A percentile compares a stretch with the other conserved stretches of the same genome.
Conservation (phyloP, 2,888 invertebrate species). For the Cheilosia vulpina region DNA sequence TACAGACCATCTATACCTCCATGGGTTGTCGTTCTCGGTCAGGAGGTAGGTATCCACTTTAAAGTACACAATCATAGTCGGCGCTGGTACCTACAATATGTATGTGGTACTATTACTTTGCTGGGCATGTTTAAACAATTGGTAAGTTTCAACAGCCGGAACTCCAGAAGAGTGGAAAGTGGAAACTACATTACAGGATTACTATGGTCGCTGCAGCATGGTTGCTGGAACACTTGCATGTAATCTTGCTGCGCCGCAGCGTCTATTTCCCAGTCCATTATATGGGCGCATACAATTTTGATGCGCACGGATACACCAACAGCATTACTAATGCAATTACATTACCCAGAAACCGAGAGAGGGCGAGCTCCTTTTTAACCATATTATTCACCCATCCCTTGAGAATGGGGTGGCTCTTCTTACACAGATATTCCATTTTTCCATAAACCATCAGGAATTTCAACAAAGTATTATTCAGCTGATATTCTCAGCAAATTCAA, state of each 20-base stretch:
- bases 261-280: slow-evolving; percentile 37
- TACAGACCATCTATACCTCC: neutral
- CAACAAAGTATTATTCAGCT: slow-evolving; percentile 23
- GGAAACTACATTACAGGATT: slow-evolving; percentile 60
- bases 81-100: neutral
- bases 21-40: neutral
- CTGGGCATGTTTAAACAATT: slow-evolving; percentile 48
- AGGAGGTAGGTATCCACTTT: slow-evolving; percentile 2
- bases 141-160: slow-evolving; percentile 59
- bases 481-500: slow-evolving; percentile 21
- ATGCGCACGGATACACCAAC: slow-evolving; percentile 42
- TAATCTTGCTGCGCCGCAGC: neutral
- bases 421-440: neutral
- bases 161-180: slow-evolving; percentile 32
- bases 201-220: slow-evolving; percentile 34
- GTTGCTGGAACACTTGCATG: slow-evolving; percentile 28
- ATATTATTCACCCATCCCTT: neutral
- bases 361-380: slow-evolving; percentile 12
- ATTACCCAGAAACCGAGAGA: slow-evolving; percentile 44
- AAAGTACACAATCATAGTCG: slow-evolving; percentile 11
- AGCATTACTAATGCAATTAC: slow-evolving; percentile 63
- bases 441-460: slow-evolving; percentile 9
- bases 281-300: slow-evolving; percentile 41
- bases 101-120: slow-evolving; percentile 3
- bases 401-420: neutral